Base-by-base conservation (phyloP, 1,140 invertebrate genomes). In the Scaptomyza graminum region DNA sequence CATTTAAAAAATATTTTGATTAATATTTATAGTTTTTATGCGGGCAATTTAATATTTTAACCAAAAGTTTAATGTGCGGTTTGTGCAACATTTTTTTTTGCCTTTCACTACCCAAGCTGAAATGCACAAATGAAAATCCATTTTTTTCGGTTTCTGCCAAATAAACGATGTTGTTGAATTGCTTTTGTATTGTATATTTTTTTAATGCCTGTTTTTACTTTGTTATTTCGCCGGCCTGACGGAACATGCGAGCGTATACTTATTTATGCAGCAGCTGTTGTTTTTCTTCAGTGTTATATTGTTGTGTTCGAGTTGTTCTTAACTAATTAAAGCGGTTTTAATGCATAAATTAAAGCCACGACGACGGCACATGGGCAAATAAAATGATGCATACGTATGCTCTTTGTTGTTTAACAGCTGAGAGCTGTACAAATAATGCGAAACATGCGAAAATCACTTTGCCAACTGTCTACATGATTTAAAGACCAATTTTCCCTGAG, bases 261-360 rank as follows among this genome's bases (percentile, higher is more conserved):
- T 82, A 70, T 82, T 70, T 79, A 78, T 74, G 68, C 63, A 85
- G 66, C 72, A 84, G 71, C 74, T 74, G 80, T 31, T 70, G 81
- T 66, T 64, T 34, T 56, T 56, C 18, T 70, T 44, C 16, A 13
- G 18, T 44, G 39, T 28, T 34, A 31, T 64, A 50, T 18, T 31
- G 34, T 16, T 66, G 37, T 18, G 18, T 13, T 28, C 46, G 50
- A n/a, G n/a, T 68, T 54, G 11, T 52, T 68, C 51, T 68, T 69
- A 67, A 79, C 72, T 84, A 79, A 84, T 76, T 80, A 69, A 84
- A 76, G 39, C 76, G 16, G 43, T 65, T 67, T 77, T 74, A 81
- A 67, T 65, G 77, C 74, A 84, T 81, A 84, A 70, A 81, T 74
- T 84, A 81, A 87, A 85, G 69, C 56, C 22, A 51, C 41, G 44